Evolutionary conservation across 2,888 invertebrate genomes (phyloP), one percentile per base, ranked within the genome.

Genomic region (Hypolimnas misippus): DNA sequence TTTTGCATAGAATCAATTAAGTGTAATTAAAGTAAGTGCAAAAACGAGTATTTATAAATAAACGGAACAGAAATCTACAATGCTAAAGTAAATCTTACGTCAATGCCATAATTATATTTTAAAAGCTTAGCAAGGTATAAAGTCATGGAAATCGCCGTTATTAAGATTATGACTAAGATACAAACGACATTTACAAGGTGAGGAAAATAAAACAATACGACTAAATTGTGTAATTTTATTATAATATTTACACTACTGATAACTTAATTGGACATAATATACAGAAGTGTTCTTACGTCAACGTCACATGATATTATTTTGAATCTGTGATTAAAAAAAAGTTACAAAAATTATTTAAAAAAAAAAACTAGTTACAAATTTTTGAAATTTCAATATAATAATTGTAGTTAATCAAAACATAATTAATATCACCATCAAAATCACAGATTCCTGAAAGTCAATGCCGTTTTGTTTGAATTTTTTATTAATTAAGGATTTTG

Each of bases 201-300:
- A n/a, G n/a, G n/a, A 10, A 42, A 42, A 42, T 42, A 31, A 55
- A 54, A 55, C 29, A 25, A 46, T 21, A 12, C 3, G 5, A 46
- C 5, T n/a, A 21, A 21, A n/a, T 21, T 29, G 14, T 14, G 49
- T 49, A 14, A 14, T 21, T 61, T 61, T 56, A 56, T 61, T 55
- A 53, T 17, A 46, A 21, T 59, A 59, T 60, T 54, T 61, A 55
- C 50, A 61, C 61, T 61, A 56, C 61, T 29, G 54, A 54, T 19
- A 38, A 42, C 54, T 42, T 55, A 42, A 42, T 29, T 55, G 40
- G 40, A 55, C 42, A 42, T 42, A 40, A 40, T 54, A 52, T 35
- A 49, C 21, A 25, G n/a, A 19, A 6, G 19, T 52, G 33, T 35
- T 19, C n/a, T 33, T 35, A 35, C 35, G 44, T 17, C 19, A 17